Evolutionary conservation across 2,113 vertebrate genomes (phyloP).

Genomic region (Entomyzon cyanotis): DNA sequence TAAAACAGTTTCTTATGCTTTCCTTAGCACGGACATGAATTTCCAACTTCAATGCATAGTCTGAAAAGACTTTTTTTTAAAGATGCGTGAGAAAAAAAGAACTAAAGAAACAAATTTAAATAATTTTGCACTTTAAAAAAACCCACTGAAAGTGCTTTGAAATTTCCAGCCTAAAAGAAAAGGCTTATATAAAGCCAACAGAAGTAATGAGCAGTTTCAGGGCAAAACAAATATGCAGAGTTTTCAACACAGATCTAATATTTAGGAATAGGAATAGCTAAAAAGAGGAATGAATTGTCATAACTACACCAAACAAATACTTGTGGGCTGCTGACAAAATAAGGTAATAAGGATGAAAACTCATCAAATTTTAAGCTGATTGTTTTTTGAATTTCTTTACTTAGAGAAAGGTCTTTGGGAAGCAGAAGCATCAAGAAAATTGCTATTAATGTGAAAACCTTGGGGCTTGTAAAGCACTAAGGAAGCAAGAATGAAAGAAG

Average conservation of each 20-base stretch:
- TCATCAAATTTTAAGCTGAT: background rate
- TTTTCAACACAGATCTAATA: background rate
- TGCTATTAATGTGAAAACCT: background rate
- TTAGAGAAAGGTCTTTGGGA: background rate
- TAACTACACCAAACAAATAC: background rate
- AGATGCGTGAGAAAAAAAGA: background rate
- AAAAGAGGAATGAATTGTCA: background rate
- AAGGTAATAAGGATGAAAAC: background rate
- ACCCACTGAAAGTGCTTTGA: background rate
- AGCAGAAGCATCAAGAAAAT: background rate
- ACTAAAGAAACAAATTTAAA: background rate
- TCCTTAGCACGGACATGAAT: background rate
- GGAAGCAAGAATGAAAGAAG: background rate
- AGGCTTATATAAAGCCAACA: background rate
- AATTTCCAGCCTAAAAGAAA: background rate
- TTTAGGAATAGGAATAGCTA: background rate
- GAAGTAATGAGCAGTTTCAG: background rate
- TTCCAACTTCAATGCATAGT: background rate
- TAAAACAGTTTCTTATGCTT: background rate
- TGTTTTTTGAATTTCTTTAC: background rate
- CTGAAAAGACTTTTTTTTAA: background rate
- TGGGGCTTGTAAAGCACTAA: background rate
- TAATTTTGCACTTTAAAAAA: conserved; percentile 17
- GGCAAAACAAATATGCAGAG: background rate
- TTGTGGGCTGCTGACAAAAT: background rate